Evolutionary conservation across 2,797 vertebrate genomes (phyloP).

Genomic region (Tenualosa ilisha): DNA sequence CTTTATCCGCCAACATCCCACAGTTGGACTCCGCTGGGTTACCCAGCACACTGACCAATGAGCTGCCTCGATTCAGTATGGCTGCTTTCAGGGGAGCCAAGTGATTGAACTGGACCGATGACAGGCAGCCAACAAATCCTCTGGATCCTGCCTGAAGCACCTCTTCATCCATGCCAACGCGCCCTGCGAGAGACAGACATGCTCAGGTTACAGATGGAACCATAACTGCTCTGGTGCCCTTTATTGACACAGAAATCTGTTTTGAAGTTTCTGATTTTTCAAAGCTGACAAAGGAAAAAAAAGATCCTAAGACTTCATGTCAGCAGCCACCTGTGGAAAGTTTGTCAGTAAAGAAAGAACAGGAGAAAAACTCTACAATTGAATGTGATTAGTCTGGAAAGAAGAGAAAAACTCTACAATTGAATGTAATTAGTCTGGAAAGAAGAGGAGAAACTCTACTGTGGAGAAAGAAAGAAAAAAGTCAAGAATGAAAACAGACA

Average conservation of each 20-base stretch:
- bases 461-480: not conserved
- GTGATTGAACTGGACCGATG: slow-evolving; percentile 84
- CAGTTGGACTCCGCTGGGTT: slow-evolving; percentile 78
- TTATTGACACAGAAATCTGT: too few relatives aligned
- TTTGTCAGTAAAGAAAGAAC: not conserved
- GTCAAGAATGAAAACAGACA: not conserved
- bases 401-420: too few relatives aligned
- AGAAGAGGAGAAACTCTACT: not conserved
- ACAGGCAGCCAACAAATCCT: slow-evolving; percentile 83
- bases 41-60: slow-evolving; percentile 75
- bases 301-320: not conserved
- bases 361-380: not conserved
- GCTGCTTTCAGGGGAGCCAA: slow-evolving; percentile 83
- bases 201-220: not conserved
- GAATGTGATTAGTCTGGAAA: too few relatives aligned
- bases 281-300: not conserved
- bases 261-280: not conserved
- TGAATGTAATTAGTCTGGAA: not conserved
- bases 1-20: slow-evolving; percentile 65
- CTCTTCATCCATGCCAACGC: slow-evolving; percentile 69
- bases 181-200: slow-evolving; percentile 64
- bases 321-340: not conserved
- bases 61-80: slow-evolving; percentile 71
- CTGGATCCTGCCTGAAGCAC: slow-evolving; percentile 72
- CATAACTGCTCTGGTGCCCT: too few relatives aligned